These are phyloP conservation scores for Notocelia uddmanniana DNA, from an alignment of 2,888 invertebrate genomes.

Conservation along the genomic window DNA sequence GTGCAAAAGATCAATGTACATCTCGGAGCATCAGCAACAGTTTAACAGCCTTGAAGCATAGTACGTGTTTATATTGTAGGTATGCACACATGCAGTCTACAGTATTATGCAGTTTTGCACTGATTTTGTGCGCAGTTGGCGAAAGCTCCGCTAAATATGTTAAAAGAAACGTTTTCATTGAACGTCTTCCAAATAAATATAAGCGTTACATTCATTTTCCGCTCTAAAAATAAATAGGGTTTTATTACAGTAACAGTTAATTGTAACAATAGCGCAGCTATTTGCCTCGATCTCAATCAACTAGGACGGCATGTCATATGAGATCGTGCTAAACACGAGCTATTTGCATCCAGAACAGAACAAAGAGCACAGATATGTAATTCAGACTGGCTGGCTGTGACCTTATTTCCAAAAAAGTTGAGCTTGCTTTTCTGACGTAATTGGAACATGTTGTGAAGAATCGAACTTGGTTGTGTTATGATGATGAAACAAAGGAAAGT, in stretches of 20 bases:
- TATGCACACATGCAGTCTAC: conserved; percentile 8
- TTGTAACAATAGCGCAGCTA: conserved; percentile 7
- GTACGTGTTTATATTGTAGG: conserved; percentile 8
- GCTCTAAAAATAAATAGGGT: not conserved
- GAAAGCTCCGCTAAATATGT: conserved; percentile 6
- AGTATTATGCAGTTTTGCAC: not conserved
- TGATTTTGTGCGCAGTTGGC: conserved; percentile 31
- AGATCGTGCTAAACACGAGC: conserved; percentile 19
- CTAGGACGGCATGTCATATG: conserved; percentile 22
- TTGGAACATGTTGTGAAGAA: conserved; percentile 50
- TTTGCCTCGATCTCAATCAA: conserved; percentile 30
- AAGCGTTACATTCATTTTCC: not conserved
- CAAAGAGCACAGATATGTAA: conserved; percentile 3
- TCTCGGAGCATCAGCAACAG: not conserved
- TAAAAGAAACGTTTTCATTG: conserved; percentile 4
- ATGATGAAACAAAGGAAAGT: conserved; percentile 40
- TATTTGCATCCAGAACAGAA: conserved; percentile 7
- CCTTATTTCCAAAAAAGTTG: conserved; percentile 29
- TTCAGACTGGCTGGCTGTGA: conserved; percentile 13
- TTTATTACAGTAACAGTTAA: not conserved
- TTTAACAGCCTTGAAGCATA: conserved; percentile 7
- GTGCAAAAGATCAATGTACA: not conserved
- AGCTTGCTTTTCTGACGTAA: conserved; percentile 52
- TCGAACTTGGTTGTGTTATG: conserved; percentile 32
- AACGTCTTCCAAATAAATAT: conserved; percentile 12